Evolutionary conservation across 2,797 vertebrate species (phyloP).

Genomic region (Clangula hyemalis): DNA sequence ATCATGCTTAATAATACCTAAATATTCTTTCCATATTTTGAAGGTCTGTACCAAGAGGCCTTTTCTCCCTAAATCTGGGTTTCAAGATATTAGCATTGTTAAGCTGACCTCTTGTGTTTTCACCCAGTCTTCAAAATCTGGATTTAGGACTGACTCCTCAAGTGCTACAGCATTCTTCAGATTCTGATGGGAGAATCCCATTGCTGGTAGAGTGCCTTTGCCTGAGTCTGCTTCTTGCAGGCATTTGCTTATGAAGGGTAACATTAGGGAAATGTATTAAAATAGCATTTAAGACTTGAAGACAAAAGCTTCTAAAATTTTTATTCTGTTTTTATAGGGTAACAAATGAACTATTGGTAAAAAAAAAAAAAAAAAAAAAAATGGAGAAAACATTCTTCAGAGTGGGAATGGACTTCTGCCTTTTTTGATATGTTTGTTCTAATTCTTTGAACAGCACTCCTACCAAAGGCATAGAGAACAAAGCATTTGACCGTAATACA

Average conservation of each 20-base stretch:
- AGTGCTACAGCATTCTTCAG: not conserved
- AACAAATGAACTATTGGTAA: not conserved
- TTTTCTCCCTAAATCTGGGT: not conserved
- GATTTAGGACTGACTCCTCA: not conserved
- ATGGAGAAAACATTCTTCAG: not conserved
- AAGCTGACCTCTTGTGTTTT: not conserved
- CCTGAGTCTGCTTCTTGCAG: not conserved
- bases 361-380: not conserved
- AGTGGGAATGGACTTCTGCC: not conserved
- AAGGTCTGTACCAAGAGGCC: not conserved
- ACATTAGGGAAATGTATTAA: not conserved
- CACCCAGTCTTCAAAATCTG: not conserved
- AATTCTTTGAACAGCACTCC: conserved; percentile 86
- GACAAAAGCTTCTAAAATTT: not conserved
- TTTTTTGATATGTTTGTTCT: not conserved
- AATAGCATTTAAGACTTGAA: not conserved
- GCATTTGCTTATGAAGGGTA: not conserved
- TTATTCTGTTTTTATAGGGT: not conserved
- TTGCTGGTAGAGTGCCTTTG: not conserved
- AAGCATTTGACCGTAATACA: conserved; percentile 94
- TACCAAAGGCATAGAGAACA: conserved; percentile 91
- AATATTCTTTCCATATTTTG: not conserved
- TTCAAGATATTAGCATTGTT: not conserved
- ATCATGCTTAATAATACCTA: not conserved
- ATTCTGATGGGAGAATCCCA: not conserved